Percentiles rank a stretch among this genome's conserved stretches.
phyloP scores from a whole-genome alignment of 2,797 vertebrate genomes.

The Diceros bicornis region DNA sequence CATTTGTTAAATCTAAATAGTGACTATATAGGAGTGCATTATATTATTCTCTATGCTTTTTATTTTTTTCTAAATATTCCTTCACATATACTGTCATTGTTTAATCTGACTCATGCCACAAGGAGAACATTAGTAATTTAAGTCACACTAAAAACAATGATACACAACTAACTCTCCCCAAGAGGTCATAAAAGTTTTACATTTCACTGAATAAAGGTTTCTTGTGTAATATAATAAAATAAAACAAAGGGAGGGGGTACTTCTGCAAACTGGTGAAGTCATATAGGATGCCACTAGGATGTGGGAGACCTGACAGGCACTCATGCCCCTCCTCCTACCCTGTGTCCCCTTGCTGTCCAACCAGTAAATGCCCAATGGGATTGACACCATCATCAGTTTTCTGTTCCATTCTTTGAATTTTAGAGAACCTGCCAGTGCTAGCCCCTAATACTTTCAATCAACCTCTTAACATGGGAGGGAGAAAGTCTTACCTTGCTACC shows the following conservation, averaged over 20 bases:
- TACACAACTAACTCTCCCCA: not conserved
- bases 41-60: not conserved
- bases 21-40: not conserved
- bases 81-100: not conserved
- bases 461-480: not conserved
- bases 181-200: not conserved
- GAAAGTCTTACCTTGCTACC: not conserved
- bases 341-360: not conserved
- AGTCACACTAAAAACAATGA: not conserved
- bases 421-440: not conserved
- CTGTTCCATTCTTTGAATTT: not conserved
- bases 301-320: not conserved
- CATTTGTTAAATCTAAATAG: constrained; percentile 5
- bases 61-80: not conserved
- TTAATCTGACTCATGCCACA: constrained; percentile 7
- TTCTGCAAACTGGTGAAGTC: not conserved
- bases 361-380: not conserved
- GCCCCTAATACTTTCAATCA: not conserved
- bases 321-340: accelerated
- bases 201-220: constrained; percentile 21
- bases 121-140: not conserved
- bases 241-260: not conserved
- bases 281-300: not conserved
- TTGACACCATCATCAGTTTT: not conserved
- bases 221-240: not conserved